Base-by-base conservation (phyloP, 2,797 vertebrate species). In the Pseudochirops cupreus region DNA sequence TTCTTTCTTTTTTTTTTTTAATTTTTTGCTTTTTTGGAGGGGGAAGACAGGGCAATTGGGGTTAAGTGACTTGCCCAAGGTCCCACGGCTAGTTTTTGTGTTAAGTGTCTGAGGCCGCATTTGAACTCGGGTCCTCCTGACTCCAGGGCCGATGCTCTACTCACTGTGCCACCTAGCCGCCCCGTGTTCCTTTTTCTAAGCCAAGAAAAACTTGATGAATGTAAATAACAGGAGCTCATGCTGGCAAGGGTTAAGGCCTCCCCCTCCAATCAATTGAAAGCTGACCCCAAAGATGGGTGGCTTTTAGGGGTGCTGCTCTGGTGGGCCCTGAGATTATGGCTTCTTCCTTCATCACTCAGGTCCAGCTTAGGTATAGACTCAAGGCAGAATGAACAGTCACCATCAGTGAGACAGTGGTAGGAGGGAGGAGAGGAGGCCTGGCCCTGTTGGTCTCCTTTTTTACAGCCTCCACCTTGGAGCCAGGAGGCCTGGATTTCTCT, bases 151-250 rank as follows among this genome's bases (percentile, higher is more conserved):
- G n/a, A n/a, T n/a, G n/a, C n/a, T n/a, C n/a, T n/a, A n/a, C n/a
- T n/a, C n/a, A n/a, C n/a, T n/a, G n/a, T n/a, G n/a, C n/a, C n/a
- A n/a, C n/a, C n/a, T n/a, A n/a, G n/a, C n/a, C n/a, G n/a, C n/a
- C n/a, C n/a, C n/a, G 92, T 39, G 87, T 57, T 26, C 82, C 50
- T 62, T 39, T 95, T 58, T 91, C 46, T 92, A 29, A 92, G 4
- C 90, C 92, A 91, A 92, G 89, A 96, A 92, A 46, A 91, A 57
- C 46, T 92, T 50, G 5, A 18, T 54, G 91, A 87, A 94, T 94
- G 52, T 94, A 95, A 96, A 62, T 39, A 93, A 94, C 26, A 21
- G 57, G 29, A 67, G 90, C 52, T 92, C 57, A 0, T 62, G 31
- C 5, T 92, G 31, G 39, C 21, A 24, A 24, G 39, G 62, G 26